Evolutionary conservation across 1,140 invertebrate species (phyloP), one percentile per base, ranked within the genome.

Genomic region (Pseudomyrmex concolor): DNA sequence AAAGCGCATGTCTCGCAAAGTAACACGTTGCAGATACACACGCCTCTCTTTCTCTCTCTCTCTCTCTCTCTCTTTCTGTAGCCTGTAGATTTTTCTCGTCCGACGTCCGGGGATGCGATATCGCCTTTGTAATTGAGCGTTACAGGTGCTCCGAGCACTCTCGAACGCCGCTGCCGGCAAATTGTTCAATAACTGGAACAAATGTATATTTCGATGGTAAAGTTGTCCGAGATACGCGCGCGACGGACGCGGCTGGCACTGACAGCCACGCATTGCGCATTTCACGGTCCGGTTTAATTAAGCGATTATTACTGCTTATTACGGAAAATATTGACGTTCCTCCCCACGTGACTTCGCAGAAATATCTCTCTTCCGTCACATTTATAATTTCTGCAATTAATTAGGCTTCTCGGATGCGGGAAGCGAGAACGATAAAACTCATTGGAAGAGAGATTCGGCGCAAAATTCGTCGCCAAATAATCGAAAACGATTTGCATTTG

Each of bases 191-290:
- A 91, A 91, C 88, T 89, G 87, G 86, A 91, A 89, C 87, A 88
- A 91, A 91, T 91, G 89, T 90, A 89, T 89, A 85, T 89, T 89
- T 87, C 84, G 85, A 90, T 86, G 81, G 87, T 86, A 90, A 91
- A 90, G 85, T 91, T 89, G 81, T 89, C 86, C 85, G 80, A 86
- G 87, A 86, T 86, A 90, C 83, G 90, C 83, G 86, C 83, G 90
- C 83, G 86, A 90, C 59, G 67, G 82, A 86, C 89, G 80, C 91
- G 89, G 90, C 86, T 92, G 91, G 25, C 67, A 74, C 83, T 89
- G 91, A 92, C 91, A 92, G 91, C 83, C 91, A 90, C 86, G 88
- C 90, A 91, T 91, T 92, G 90, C 89, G 81, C 90, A 83, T 91
- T 91, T 91, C 89, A 90, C 87, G 55, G 68, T 76, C 48, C 84